Evolutionary conservation across 2,888 invertebrate species (phyloP).

Genomic region (Fragum sueziense): DNA sequence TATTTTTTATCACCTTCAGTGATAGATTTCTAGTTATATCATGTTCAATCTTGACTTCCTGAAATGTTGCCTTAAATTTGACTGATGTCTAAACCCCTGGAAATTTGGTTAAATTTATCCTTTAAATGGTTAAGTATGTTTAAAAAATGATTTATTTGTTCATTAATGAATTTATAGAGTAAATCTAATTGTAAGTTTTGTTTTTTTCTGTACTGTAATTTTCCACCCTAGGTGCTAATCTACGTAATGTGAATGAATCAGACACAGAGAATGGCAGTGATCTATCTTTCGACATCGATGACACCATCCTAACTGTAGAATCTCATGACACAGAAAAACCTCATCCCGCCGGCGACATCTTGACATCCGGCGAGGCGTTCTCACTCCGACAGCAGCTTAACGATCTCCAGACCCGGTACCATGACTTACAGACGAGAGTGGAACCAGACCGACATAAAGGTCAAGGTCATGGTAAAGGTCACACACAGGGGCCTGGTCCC

Average conservation of each 20-base stretch:
- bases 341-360: conserved; percentile 53
- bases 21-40: too few relatives aligned
- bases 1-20: too few relatives aligned
- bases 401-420: conserved; percentile 77
- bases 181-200: too few relatives aligned
- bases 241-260: conserved; percentile 65
- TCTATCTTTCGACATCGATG: conserved; percentile 75
- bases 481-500: conserved; percentile 34
- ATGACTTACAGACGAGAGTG: conserved; percentile 70
- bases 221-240: conserved; percentile 52
- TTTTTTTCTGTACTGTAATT: too few relatives aligned
- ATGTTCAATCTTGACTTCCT: too few relatives aligned
- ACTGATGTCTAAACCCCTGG: too few relatives aligned
- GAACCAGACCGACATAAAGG: conserved; percentile 63
- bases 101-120: too few relatives aligned
- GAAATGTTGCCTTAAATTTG: too few relatives aligned
- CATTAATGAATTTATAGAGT: too few relatives aligned
- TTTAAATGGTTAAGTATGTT: too few relatives aligned
- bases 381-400: conserved; percentile 70
- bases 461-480: conserved; percentile 35
- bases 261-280: conserved; percentile 70
- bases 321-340: conserved; percentile 66
- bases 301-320: conserved; percentile 75
- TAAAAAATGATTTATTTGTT: too few relatives aligned
- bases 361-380: conserved; percentile 53